Percentiles rank a stretch among this genome's conserved stretches.
Conservation (phyloP, 2,113 vertebrate genomes). For the Craseonycteris thonglongyai region DNA sequence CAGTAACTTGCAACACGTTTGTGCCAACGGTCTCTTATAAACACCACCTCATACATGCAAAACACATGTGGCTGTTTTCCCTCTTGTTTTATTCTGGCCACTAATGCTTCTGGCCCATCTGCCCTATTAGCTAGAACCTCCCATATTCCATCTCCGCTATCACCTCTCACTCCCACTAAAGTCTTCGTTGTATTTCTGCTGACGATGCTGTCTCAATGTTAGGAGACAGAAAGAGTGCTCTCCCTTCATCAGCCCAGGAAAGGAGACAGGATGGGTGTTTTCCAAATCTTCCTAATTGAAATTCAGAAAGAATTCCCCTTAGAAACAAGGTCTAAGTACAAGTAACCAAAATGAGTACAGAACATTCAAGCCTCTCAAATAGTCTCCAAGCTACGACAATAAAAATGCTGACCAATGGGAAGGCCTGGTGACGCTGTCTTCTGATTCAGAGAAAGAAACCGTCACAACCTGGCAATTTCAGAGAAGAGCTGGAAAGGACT, state of each 20-base stretch:
- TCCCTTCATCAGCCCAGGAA: background rate
- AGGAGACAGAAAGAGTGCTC: background rate
- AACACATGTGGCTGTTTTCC: background rate
- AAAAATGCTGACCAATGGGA: background rate
- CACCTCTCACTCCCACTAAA: background rate
- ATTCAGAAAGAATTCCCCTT: background rate
- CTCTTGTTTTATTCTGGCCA: background rate
- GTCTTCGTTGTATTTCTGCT: background rate
- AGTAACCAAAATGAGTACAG: background rate
- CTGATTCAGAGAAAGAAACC: background rate
- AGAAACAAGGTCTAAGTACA: background rate
- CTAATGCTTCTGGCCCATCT: background rate
- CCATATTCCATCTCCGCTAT: background rate
- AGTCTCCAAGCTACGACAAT: background rate
- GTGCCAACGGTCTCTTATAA: background rate
- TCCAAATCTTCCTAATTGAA: background rate
- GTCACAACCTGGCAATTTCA: background rate
- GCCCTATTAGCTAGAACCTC: background rate
- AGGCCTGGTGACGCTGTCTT: background rate
- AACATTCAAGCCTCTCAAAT: background rate
- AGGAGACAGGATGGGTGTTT: background rate
- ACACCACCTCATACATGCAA: background rate
- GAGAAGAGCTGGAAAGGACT: background rate
- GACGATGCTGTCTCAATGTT: background rate
- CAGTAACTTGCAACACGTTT: background rate